A percentile compares a stretch with the other conserved stretches of the same genome.
These are phyloP conservation scores for Lasioglossum baleicum DNA, from an alignment of 1,140 invertebrate species.

Conservation along the genomic window DNA sequence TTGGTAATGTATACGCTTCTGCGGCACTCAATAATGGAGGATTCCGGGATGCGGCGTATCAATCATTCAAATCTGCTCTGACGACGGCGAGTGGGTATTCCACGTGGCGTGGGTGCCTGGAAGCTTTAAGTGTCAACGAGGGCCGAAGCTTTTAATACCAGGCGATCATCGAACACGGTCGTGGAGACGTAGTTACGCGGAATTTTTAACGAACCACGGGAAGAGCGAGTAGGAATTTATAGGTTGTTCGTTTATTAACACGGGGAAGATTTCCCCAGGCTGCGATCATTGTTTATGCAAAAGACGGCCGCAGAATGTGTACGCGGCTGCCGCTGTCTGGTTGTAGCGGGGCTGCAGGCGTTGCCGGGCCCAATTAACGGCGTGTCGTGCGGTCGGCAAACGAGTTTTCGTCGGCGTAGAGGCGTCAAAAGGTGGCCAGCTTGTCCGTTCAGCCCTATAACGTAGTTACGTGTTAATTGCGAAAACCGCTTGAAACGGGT, in stretches of 20 bases:
- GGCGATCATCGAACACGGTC: conserved; percentile 18
- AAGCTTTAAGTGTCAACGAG: too few relatives aligned
- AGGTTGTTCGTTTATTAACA: conserved; percentile 41
- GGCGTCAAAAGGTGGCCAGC: conserved; percentile 44
- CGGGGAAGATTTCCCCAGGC: conserved; percentile 39
- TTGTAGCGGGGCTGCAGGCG: conserved; percentile 36
- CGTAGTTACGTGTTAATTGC: conserved; percentile 51
- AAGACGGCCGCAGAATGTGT: conserved; percentile 40
- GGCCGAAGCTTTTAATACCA: too few relatives aligned
- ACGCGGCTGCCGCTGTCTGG: conserved; percentile 31
- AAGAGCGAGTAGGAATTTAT: conserved; percentile 8
- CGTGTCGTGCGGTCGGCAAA: conserved; percentile 46
- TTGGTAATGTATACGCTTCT: too few relatives aligned
- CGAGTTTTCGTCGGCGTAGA: conserved; percentile 46
- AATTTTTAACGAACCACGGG: conserved; percentile 35
- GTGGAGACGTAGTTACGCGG: neutral
- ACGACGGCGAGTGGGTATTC: too few relatives aligned
- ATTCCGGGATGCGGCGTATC: too few relatives aligned
- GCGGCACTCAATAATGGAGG: too few relatives aligned
- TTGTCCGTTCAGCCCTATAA: conserved; percentile 41
- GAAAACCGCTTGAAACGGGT: conserved; percentile 39
- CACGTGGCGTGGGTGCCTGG: too few relatives aligned
- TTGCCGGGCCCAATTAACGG: conserved; percentile 60
- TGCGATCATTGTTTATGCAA: conserved; percentile 60
- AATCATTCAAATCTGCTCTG: too few relatives aligned